These are phyloP conservation scores for Eristalis arbustorum DNA, from an alignment of 2,888 invertebrate genomes.

Conservation along the genomic window DNA sequence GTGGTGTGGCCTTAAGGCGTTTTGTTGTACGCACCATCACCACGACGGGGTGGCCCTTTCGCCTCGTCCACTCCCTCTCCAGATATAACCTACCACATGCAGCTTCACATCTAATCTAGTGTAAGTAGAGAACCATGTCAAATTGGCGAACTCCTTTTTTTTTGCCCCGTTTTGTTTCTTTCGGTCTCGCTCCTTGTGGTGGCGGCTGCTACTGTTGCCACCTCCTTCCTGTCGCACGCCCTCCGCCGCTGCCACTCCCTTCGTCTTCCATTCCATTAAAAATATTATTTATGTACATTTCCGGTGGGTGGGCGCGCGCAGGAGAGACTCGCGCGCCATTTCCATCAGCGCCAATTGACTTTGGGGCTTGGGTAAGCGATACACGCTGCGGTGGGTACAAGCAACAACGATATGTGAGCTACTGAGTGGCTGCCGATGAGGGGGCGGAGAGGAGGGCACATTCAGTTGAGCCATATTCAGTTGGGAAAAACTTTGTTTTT, in stretches of 20 bases:
- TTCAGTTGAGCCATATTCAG: constrained; percentile 32
- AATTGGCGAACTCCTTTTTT: constrained; percentile 54
- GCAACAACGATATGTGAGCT: constrained; percentile 11
- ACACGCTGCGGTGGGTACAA: constrained; percentile 8
- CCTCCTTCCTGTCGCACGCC: neutral
- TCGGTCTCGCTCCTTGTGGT: neutral
- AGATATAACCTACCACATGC: constrained; percentile 51
- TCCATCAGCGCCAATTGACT: constrained; percentile 67
- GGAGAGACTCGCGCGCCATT: constrained; percentile 52
- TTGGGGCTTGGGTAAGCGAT: constrained; percentile 40
- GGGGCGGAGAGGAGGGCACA: neutral
- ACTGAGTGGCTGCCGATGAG: neutral
- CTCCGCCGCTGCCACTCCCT: neutral
- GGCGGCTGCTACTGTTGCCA: neutral
- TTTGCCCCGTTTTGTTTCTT: too few relatives aligned
- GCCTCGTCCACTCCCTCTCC: neutral
- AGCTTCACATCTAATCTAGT: constrained; percentile 66
- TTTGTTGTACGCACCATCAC: constrained; percentile 43
- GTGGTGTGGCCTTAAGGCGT: constrained; percentile 33
- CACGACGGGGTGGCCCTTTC: neutral
- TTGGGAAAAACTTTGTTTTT: constrained; percentile 65
- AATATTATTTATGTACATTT: constrained; percentile 70
- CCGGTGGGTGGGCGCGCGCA: constrained; percentile 28
- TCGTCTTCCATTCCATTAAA: constrained; percentile 64
- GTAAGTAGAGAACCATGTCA: constrained; percentile 70